phyloP scores from a whole-genome alignment of 2,113 vertebrate genomes.

The Pterocles burchelli region DNA sequence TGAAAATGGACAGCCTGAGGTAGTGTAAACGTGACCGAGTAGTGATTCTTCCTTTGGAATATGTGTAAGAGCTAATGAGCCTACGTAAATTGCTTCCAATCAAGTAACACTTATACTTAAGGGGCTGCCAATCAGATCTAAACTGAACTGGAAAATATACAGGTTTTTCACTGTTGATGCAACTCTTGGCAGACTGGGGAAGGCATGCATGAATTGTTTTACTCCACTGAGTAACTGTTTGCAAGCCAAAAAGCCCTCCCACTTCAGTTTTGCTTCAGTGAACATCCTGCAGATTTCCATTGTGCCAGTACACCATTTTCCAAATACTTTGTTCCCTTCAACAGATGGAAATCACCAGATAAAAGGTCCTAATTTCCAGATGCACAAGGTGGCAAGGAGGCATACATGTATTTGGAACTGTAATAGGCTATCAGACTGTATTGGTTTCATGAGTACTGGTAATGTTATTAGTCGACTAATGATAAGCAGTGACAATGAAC shows the following conservation, averaged over 20 bases:
- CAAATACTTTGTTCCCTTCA: background rate
- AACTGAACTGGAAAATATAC: background rate
- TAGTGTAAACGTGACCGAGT: fast-evolving
- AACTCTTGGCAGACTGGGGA: background rate
- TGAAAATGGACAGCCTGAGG: background rate
- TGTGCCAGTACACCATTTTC: background rate
- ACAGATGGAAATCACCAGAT: conserved; percentile 16
- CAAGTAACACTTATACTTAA: background rate
- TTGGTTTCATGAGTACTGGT: conserved; percentile 61
- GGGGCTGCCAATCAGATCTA: background rate
- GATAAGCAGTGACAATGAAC: conserved; percentile 65
- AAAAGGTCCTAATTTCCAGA: background rate
- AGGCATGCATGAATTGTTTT: background rate
- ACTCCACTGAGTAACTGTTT: background rate
- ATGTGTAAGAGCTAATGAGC: background rate
- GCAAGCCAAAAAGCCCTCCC: background rate
- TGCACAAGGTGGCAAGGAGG: background rate
- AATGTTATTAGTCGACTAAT: conserved; percentile 65
- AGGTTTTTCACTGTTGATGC: background rate
- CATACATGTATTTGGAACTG: background rate
- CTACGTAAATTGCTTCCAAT: background rate
- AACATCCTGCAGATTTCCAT: background rate
- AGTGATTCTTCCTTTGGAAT: background rate
- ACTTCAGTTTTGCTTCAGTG: background rate
- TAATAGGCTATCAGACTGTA: conserved; percentile 79